Evolutionary conservation across 2,888 invertebrate genomes (phyloP).

Genomic region (Leptopterna dolabrata): DNA sequence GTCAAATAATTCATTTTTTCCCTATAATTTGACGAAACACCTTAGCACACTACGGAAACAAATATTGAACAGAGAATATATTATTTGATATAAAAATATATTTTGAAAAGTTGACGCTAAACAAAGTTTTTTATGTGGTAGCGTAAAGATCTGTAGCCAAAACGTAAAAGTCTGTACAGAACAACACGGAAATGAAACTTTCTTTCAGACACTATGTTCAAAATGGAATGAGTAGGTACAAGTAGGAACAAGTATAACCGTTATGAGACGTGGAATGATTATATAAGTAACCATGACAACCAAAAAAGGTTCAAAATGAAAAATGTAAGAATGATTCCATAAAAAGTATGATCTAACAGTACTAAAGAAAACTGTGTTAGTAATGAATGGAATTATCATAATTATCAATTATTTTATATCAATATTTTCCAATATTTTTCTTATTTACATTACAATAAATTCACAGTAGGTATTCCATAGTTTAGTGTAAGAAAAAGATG

Average conservation of each 20-base stretch:
- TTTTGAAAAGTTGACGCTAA: conserved; percentile 42
- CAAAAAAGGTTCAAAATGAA: background rate
- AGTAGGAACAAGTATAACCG: conserved; percentile 28
- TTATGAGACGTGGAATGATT: conserved; percentile 1
- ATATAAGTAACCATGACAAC: conserved; percentile 6
- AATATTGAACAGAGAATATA: conserved; percentile 40
- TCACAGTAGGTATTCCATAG: conserved; percentile 51
- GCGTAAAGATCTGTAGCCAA: background rate
- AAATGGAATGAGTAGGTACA: conserved; percentile 21
- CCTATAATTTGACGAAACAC: conserved; percentile 51
- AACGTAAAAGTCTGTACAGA: background rate
- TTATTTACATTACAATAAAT: conserved; percentile 57
- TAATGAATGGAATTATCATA: conserved; percentile 54
- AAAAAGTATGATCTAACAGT: conserved; percentile 39
- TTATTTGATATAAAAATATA: conserved; percentile 50
- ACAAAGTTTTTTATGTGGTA: conserved; percentile 23
- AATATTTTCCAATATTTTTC: conserved; percentile 49
- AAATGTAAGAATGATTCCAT: conserved; percentile 16
- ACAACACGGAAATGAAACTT: background rate
- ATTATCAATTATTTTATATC: conserved; percentile 54
- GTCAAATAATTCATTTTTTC: conserved; percentile 50
- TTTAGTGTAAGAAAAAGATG: conserved; percentile 44
- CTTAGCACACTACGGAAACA: conserved; percentile 46
- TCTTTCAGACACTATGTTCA: background rate
- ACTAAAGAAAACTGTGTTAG: conserved; percentile 49